Percentiles rank a stretch among this genome's conserved stretches.
These are phyloP conservation scores for Therioaphis trifolii DNA, from an alignment of 2,888 invertebrate genomes.

Conservation along the genomic window DNA sequence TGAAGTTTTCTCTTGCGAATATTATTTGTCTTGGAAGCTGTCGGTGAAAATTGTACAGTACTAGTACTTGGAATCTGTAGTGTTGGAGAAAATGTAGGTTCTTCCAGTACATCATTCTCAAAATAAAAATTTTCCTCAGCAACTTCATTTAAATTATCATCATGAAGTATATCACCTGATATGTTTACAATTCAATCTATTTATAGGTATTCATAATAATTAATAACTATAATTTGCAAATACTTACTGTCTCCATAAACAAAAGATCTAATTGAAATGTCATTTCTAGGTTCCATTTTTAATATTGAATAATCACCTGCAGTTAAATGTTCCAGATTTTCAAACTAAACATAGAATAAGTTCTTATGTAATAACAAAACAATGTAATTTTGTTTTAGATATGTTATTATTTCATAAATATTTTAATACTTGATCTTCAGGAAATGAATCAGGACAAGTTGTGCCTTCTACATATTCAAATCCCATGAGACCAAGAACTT, in stretches of 20 bases:
- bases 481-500: too few relatives aligned
- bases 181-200: too few relatives aligned
- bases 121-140: background rate
- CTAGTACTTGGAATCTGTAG: background rate
- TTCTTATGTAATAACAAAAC: background rate
- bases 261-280: background rate
- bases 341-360: background rate
- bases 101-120: background rate
- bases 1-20: background rate
- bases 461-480: too few relatives aligned
- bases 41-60: background rate
- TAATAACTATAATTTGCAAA: background rate
- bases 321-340: constrained; percentile 16
- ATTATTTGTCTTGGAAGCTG: background rate
- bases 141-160: background rate
- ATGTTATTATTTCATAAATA: background rate
- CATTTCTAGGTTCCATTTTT: background rate
- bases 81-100: background rate
- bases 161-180: too few relatives aligned
- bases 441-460: constrained; percentile 19
- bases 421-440: constrained; percentile 28
- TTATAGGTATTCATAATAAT: too few relatives aligned
- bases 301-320: background rate
- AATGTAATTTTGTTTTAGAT: background rate
- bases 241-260: background rate